A percentile compares a stretch with the other conserved stretches of the same genome.
phyloP scores from a whole-genome alignment of 2,113 vertebrate species.

The Colius striatus region DNA sequence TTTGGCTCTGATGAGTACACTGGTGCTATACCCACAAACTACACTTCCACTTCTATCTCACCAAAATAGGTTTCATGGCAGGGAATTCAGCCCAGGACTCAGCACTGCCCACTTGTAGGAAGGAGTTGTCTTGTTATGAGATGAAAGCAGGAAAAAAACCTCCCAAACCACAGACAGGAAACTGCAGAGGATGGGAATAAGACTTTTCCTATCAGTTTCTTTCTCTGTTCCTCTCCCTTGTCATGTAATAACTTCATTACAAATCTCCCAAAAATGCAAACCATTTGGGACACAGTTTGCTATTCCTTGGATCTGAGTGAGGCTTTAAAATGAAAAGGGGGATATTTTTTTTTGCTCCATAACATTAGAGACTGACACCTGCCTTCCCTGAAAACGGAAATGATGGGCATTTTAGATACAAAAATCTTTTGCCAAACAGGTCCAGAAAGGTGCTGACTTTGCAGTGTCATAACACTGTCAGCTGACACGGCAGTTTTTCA shows the following conservation, averaged over 20 bases:
- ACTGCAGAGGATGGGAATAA: neutral
- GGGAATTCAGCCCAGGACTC: neutral
- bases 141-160: neutral
- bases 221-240: neutral
- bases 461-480: neutral
- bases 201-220: neutral
- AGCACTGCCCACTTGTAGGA: neutral
- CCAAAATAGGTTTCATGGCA: neutral
- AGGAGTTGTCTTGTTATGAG: neutral
- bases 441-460: neutral
- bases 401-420: neutral
- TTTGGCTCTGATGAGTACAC: accelerated
- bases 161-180: neutral
- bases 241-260: neutral
- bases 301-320: neutral
- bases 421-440: neutral
- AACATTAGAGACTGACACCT: neutral
- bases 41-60: neutral
- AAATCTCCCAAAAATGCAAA: neutral
- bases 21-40: accelerated
- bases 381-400: neutral
- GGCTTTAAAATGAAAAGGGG: neutral
- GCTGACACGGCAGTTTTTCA: neutral
- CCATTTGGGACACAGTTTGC: neutral
- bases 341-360: neutral